A percentile compares a stretch with the other conserved stretches of the same genome.
Evolutionary conservation across 2,888 invertebrate genomes (phyloP).

Genomic region (Brachypalpus laphriformis): DNA sequence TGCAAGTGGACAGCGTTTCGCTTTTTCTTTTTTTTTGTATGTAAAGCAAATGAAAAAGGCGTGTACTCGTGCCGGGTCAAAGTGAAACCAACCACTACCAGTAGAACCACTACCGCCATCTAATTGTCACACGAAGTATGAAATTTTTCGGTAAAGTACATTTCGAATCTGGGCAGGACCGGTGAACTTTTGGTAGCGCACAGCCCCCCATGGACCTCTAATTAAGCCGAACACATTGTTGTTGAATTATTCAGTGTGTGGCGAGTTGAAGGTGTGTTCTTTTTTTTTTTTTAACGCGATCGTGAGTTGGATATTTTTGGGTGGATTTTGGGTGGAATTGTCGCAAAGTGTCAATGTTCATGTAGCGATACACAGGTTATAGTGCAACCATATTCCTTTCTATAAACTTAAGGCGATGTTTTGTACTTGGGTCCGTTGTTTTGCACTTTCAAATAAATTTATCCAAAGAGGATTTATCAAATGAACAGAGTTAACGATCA

Average conservation of each 20-base stretch:
- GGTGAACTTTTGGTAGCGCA: constrained; percentile 35
- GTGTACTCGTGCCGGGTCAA: constrained; percentile 70
- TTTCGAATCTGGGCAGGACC: constrained; percentile 46
- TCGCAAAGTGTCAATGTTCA: constrained; percentile 18
- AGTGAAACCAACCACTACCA: constrained; percentile 48
- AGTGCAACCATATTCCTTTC: background rate
- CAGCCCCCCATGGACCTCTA: constrained; percentile 38
- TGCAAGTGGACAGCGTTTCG: constrained; percentile 57
- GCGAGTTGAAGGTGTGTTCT: constrained; percentile 49
- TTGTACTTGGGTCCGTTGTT: too few relatives aligned
- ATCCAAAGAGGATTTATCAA: too few relatives aligned
- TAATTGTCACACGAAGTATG: constrained; percentile 59
- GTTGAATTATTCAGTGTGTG: background rate
- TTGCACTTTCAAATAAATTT: too few relatives aligned
- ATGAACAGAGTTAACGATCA: too few relatives aligned
- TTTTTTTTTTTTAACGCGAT: background rate
- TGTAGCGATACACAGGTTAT: background rate
- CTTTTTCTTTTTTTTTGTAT: too few relatives aligned
- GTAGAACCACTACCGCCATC: constrained; percentile 3
- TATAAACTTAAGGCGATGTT: background rate
- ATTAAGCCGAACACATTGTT: constrained; percentile 49
- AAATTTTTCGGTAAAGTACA: constrained; percentile 59
- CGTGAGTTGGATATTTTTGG: constrained; percentile 46
- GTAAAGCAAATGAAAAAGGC: constrained; percentile 59
- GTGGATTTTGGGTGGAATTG: constrained; percentile 51